Evolutionary conservation across 2,797 vertebrate genomes (phyloP), one percentile per base, ranked within the genome.

Genomic region (Melanotaenia boesemani): DNA sequence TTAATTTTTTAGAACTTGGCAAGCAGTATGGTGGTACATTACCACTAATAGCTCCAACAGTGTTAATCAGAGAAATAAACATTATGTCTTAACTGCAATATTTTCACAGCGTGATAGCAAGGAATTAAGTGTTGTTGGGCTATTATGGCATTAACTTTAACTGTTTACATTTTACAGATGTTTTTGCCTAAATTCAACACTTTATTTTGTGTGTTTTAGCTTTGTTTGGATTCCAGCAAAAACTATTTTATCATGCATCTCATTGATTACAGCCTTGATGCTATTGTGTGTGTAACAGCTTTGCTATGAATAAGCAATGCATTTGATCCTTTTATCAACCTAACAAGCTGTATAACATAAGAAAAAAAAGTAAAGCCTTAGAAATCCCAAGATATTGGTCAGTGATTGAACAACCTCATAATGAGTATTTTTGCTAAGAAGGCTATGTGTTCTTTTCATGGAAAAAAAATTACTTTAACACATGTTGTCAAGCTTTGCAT

Each of bases 321-420:
- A 28, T 73, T 59, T 76, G 34, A 80, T 81, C 66, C 11, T 63
- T 72, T 75, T 68, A 77, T 84, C 54, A 70, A 63, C 30, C 63
- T 64, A 75, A 75, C 70, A 73, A 46, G 44, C 52, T 54, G n/a
- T 64, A 57, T 26, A 22, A 15, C 22, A 36, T 63, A 67, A 41
- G 54, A 30, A 79, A 37, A 77, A 59, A 10, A 18, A 74, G 26
- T 54, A 59, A 69, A 60, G 64, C 62, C 44, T 63, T 3, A 5
- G 72, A 87, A 85, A 85, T 83, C 84, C 80, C 74, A 72, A 66
- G 70, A 80, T 78, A 70, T 74, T 57, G 62, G 63, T 77, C 41
- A 24, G 60, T 87, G 81, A 90, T 84, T 77, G 81, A 87, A 84
- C 82, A 68, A 84, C 74, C 80, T 91, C 84, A 88, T 86, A 86